Evolutionary conservation across 2,113 vertebrate species (phyloP).

Genomic region (Excalfactoria chinensis): DNA sequence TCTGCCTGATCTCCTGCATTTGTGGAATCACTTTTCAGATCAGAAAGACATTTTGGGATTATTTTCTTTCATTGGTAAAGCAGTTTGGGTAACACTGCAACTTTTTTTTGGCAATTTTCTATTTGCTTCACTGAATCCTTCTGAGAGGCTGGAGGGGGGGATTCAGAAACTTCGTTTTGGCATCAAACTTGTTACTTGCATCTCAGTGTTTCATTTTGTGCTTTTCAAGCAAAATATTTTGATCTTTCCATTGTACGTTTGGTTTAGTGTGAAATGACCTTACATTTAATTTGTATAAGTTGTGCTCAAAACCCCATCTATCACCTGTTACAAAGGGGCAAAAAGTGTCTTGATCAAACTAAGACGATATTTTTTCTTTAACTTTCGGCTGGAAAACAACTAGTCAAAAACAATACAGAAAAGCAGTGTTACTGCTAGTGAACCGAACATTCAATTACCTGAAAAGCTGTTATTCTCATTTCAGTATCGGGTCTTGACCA

Average conservation of each 20-base stretch:
- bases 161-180: conserved; percentile 8
- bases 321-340: not conserved
- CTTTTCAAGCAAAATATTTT: conserved; percentile 46
- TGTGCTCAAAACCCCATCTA: not conserved
- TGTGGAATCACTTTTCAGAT: conserved; percentile 25
- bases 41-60: conserved; percentile 21
- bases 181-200: not conserved
- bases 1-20: conserved; percentile 17
- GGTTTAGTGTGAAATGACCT: conserved; percentile 6
- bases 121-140: conserved; percentile 6
- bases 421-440: not conserved
- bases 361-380: not conserved
- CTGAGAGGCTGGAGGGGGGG: not conserved
- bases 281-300: conserved; percentile 16
- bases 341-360: not conserved
- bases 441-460: conserved; percentile 28
- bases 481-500: not conserved
- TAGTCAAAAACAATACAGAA: not conserved
- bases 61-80: conserved; percentile 38
- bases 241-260: not conserved
- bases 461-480: conserved; percentile 1
- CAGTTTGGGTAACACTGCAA: conserved; percentile 6
- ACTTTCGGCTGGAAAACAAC: not conserved
- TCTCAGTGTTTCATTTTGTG: not conserved
- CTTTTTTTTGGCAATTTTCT: not conserved